Conservation (phyloP, 1,140 invertebrate genomes). For the Cyphomyrmex costatus region DNA sequence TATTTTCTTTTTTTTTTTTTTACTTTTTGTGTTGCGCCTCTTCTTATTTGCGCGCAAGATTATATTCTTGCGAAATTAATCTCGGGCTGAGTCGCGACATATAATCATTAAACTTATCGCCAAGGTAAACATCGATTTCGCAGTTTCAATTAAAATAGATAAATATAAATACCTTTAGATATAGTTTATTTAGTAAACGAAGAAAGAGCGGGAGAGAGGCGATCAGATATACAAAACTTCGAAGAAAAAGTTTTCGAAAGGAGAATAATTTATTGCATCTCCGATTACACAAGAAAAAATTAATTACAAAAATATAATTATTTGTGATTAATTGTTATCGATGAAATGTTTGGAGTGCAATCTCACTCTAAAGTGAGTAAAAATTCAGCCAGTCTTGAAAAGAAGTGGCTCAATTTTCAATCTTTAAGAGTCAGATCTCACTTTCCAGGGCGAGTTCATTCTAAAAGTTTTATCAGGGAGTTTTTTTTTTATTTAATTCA, state of each 20-base stretch:
- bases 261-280: neutral
- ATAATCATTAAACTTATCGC: neutral
- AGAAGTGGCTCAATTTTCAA: no score
- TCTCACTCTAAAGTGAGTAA: no score
- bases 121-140: neutral
- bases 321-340: neutral
- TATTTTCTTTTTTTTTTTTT: neutral
- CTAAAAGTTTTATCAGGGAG: no score
- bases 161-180: conserved; percentile 4
- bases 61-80: conserved; percentile 28
- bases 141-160: neutral
- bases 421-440: no score
- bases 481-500: no score
- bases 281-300: neutral
- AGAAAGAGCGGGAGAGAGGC: no score
- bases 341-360: neutral
- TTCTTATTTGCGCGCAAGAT: conserved; percentile 11
- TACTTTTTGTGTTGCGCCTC: neutral
- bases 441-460: no score
- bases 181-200: neutral
- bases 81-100: neutral
- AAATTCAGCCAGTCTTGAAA: no score
- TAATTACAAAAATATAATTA: neutral
- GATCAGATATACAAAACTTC: neutral
- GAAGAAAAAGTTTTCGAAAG: neutral